Conservation (phyloP, 2,888 invertebrate species). For the Agrochola circellaris region DNA sequence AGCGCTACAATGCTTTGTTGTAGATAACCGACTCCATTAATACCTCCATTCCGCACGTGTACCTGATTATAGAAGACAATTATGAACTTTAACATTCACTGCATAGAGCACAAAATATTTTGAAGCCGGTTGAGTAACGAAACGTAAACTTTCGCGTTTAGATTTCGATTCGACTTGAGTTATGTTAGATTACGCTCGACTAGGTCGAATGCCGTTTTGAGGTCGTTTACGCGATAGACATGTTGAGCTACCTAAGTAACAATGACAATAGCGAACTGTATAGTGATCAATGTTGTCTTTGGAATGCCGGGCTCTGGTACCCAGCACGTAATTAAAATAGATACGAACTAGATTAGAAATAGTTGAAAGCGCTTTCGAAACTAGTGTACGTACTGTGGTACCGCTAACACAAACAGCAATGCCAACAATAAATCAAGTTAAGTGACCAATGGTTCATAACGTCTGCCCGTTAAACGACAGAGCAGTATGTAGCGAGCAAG, state of each 20-base stretch:
- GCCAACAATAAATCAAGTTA: slow-evolving; percentile 71
- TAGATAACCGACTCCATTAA: slow-evolving; percentile 87
- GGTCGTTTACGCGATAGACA: slow-evolving; percentile 87
- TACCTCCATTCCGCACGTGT: slow-evolving; percentile 90
- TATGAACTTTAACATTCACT: slow-evolving; percentile 72
- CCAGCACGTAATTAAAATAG: slow-evolving; percentile 82
- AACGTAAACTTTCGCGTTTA: slow-evolving; percentile 89
- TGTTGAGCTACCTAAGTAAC: slow-evolving; percentile 75
- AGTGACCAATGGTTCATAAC: slow-evolving; percentile 74
- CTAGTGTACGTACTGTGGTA: slow-evolving; percentile 67
- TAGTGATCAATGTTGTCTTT: slow-evolving; percentile 74
- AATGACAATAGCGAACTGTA: slow-evolving; percentile 77
- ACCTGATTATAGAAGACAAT: slow-evolving; percentile 73
- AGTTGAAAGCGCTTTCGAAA: slow-evolving; percentile 83
- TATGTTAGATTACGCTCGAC: slow-evolving; percentile 89
- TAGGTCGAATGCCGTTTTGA: slow-evolving; percentile 90
- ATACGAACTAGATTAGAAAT: slow-evolving; percentile 83
- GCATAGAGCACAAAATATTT: slow-evolving; percentile 69
- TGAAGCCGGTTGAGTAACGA: slow-evolving; percentile 70
- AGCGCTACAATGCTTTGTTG: slow-evolving; percentile 85
- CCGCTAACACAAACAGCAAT: slow-evolving; percentile 64
- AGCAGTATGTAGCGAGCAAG: slow-evolving; percentile 69
- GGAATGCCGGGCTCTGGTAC: slow-evolving; percentile 74
- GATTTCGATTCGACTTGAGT: slow-evolving; percentile 86
- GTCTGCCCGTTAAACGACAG: slow-evolving; percentile 50